phyloP scores from a whole-genome alignment of 2,888 invertebrate species.

The Ischnura elegans region DNA sequence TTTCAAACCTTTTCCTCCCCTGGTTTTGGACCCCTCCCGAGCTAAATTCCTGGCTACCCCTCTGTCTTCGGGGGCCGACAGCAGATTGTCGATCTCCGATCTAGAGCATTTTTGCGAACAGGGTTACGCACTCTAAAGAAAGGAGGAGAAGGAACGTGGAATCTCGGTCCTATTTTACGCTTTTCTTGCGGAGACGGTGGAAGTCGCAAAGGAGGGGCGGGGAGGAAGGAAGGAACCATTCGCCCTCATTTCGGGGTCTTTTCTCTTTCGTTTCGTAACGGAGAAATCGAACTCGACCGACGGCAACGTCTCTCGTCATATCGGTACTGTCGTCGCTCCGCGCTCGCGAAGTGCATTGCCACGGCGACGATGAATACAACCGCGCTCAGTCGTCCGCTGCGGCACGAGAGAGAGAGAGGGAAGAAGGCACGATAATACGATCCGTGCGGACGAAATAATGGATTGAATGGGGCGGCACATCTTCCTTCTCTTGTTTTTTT shows the following conservation, averaged over 20 bases:
- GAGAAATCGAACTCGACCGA: background rate
- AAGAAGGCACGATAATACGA: background rate
- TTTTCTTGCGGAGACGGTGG: background rate
- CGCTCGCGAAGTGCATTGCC: background rate
- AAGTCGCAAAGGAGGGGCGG: background rate
- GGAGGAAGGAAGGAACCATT: background rate
- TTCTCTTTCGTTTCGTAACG: slow-evolving; percentile 31
- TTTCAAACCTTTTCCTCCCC: too few relatives aligned
- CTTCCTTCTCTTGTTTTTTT: background rate
- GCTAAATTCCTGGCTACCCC: too few relatives aligned
- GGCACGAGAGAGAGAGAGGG: background rate
- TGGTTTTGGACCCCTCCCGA: too few relatives aligned
- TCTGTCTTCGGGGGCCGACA: too few relatives aligned
- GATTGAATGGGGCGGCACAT: background rate
- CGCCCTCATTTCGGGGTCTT: slow-evolving; percentile 8
- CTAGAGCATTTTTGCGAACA: too few relatives aligned
- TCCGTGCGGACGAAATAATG: background rate
- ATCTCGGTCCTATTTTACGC: background rate
- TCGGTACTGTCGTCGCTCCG: background rate
- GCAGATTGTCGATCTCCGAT: too few relatives aligned
- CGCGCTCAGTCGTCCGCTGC: background rate
- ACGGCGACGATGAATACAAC: background rate
- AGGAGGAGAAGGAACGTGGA: background rate
- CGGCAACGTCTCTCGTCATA: background rate
- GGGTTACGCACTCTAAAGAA: too few relatives aligned